Conservation (phyloP, 2,113 vertebrate genomes). For the Budorcas taxicolor region DNA sequence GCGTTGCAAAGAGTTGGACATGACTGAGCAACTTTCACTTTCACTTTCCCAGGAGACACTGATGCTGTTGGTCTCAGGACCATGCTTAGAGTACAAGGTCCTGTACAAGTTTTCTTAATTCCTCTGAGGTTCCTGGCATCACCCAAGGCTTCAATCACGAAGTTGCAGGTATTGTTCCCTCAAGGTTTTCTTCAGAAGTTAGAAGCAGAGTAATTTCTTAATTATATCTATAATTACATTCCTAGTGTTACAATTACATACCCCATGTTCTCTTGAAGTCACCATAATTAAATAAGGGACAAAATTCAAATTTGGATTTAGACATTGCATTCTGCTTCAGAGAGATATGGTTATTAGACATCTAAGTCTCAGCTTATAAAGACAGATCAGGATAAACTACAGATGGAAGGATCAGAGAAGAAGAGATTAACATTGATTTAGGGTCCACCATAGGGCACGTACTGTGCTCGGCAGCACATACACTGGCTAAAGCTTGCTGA, state of each 20-base stretch:
- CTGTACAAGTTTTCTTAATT: background rate
- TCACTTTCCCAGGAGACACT: background rate
- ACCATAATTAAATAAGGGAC: background rate
- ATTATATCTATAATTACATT: background rate
- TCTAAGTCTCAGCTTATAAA: background rate
- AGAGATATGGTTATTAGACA: background rate
- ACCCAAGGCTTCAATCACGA: background rate
- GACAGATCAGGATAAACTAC: background rate
- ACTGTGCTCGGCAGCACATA: fast-evolving
- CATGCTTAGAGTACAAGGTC: background rate
- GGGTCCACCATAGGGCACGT: no score
- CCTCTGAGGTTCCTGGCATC: background rate
- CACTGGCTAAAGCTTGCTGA: background rate
- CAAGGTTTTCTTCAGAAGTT: background rate
- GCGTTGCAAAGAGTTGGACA: background rate
- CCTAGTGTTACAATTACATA: background rate
- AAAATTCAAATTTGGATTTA: background rate
- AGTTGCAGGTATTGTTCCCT: background rate
- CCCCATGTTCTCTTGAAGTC: background rate
- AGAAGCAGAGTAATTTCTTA: background rate
- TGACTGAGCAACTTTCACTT: background rate
- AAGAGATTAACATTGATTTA: background rate
- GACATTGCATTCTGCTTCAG: background rate
- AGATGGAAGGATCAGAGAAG: background rate
- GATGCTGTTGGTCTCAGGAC: background rate